Base-by-base conservation (phyloP, 2,888 invertebrate genomes). In the Lymantria monacha region DNA sequence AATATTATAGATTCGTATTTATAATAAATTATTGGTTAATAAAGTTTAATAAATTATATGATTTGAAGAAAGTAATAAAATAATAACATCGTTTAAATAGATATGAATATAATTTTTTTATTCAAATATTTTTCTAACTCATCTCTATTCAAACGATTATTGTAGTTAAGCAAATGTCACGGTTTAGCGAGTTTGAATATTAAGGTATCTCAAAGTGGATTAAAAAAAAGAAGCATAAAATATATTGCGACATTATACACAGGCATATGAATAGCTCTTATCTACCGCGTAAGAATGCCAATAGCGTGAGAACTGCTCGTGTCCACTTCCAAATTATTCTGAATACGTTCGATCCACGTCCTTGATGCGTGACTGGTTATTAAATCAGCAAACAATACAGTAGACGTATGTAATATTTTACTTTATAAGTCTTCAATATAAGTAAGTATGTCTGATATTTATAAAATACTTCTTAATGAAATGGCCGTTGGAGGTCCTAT, bases 351-450 rank as follows among this genome's bases (percentile, higher is more conserved):
- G 72, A 77, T 76, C 63, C 78, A 74, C 86, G 89, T 87, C 89
- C 89, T 90, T 90, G 89, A 76, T 74, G 81, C 89, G 89, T 89
- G 89, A 87, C 81, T 74, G 65, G 89, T 61, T 69, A 75, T 68
- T 76, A 68, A 83, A 87, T 76, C 65, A 78, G 67, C 66, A 57
- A 62, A 69, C 75, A 71, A 73, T 79, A 76, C 80, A 67, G 57
- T 61, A 71, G 74, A 63, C 53, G 55, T 59, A 55, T 60, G 59
- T 77, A 82, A 81, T 76, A 74, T 70, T 72, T 79, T 76, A 76
- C 79, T 73, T 77, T 47, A 74, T 80, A 82, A 84, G 82, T 81
- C 79, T 69, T 42, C 3, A 42, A 30, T 42, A n/a, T n/a, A n/a
- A n/a, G n/a, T n/a, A n/a, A n/a, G n/a, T n/a, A 42, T 42, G 42